Evolutionary conservation across 2,113 vertebrate species (phyloP).

Genomic region (Tetraodon nigroviridis): DNA sequence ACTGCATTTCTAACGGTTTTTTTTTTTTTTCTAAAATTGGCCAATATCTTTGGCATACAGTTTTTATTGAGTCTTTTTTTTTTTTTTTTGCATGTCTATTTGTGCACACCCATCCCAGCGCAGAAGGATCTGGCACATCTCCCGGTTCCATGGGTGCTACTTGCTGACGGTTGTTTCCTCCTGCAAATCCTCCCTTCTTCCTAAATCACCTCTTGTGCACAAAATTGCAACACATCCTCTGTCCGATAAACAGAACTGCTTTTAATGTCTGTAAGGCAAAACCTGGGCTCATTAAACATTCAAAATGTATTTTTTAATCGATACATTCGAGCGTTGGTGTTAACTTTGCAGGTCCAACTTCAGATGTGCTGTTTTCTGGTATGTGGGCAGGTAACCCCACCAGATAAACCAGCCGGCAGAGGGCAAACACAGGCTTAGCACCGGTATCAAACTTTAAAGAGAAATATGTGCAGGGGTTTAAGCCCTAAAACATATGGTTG

Average conservation of each 20-base stretch:
- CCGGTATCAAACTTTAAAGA: conserved; percentile 13
- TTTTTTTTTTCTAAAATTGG: background rate
- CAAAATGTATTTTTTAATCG: conserved; percentile 22
- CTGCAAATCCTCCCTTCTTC: no score
- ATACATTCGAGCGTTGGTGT: conserved; percentile 8
- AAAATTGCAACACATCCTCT: conserved; percentile 19
- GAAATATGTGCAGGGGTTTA: conserved; percentile 2
- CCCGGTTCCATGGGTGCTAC: no score
- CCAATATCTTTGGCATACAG: background rate
- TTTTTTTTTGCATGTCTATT: background rate
- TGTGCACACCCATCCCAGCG: background rate
- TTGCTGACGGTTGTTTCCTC: no score
- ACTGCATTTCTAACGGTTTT: background rate
- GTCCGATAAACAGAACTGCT: conserved; percentile 18
- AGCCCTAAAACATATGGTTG: conserved; percentile 20
- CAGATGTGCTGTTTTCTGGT: background rate
- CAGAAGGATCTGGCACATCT: background rate
- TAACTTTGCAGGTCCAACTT: conserved; percentile 30
- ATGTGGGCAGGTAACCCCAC: conserved; percentile 7
- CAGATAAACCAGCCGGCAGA: conserved; percentile 7
- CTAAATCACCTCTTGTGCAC: background rate
- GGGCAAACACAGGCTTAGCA: conserved; percentile 5
- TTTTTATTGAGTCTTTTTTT: background rate
- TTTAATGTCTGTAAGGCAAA: conserved; percentile 23
- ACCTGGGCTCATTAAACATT: conserved; percentile 5